These are phyloP conservation scores for Kryphioiulus occultus DNA, from an alignment of 2,888 invertebrate genomes.

Conservation along the genomic window DNA sequence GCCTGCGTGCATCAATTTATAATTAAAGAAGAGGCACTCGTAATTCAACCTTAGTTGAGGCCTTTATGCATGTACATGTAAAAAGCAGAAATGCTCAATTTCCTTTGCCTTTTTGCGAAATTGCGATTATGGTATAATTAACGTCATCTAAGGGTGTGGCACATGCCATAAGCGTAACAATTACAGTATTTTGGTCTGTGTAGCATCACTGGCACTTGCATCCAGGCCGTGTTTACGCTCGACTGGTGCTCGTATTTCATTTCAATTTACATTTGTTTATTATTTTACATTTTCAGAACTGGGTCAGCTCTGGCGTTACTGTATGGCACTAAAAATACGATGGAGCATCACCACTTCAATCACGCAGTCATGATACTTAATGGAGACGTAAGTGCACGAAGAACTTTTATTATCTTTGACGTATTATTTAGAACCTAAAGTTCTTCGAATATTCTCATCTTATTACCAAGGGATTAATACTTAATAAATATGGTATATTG, in stretches of 20 bases:
- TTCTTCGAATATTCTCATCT: not conserved
- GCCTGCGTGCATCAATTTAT: not conserved
- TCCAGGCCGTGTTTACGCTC: not conserved
- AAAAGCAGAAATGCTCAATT: not conserved
- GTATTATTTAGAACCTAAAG: not conserved
- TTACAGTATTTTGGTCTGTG: not conserved
- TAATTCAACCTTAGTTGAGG: not conserved
- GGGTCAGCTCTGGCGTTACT: conserved; percentile 66
- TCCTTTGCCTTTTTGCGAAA: not conserved
- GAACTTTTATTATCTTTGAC: not conserved
- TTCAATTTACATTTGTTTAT: not conserved
- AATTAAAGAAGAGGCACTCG: not conserved
- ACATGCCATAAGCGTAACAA: not conserved
- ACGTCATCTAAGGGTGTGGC: conserved; percentile 24
- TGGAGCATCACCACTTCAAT: conserved; percentile 73
- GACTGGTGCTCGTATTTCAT: not conserved
- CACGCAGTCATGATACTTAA: conserved; percentile 70
- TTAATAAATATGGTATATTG: not conserved
- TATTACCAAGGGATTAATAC: not conserved
- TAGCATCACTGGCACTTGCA: not conserved
- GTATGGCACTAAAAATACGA: conserved; percentile 69
- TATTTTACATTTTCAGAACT: conserved; percentile 60
- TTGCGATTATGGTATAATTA: conserved; percentile 18
- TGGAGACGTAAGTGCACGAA: conserved; percentile 63
- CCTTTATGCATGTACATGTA: not conserved